Base-by-base conservation (phyloP, 2,888 invertebrate species). In the Sylvicola cinctus region DNA sequence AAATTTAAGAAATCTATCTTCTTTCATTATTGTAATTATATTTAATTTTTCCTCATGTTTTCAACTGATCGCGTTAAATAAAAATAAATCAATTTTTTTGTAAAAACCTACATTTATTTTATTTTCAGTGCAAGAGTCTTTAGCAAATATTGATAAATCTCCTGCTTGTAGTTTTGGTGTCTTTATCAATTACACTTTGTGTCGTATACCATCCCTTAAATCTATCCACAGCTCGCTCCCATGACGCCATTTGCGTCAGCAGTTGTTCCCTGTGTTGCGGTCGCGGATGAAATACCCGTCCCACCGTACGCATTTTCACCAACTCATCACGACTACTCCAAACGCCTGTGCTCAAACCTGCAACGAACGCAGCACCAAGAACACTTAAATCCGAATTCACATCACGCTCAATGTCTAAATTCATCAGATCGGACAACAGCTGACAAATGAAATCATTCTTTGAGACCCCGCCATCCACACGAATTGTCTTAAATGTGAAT, bases 391-490 rank as follows among this genome's bases (percentile, higher is more conserved):
- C 90, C 0, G 70, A 61, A 40, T 73, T 70, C 0, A 57, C 52
- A 0, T 81, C 68, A 25, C 91, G 63, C 51, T 87, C 78, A 4
- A 93, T 77, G 1, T 61, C 52, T 34, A 81, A 55, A 0, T 71
- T 73, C 1, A 79, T 78, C 35, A 90, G 61, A 53, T 93, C 84
- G 0, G 91, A 74, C 42, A 95, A 65, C 37, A 84, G 59, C 54
- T 93, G 91, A 44, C 84, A 74, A 29, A 95, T 63, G 50, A 95
- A 95, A 56, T 90, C 75, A 54, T 91, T 95, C 41, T 73, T 74
- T 0, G 90, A 78, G n/a, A 95, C 90, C n/a, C 95, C 95, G 3
- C 95, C 95, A 55, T 93, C 88, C 39, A 88, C 69, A 48, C 93
- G 67, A 41, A 81, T 69, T 34, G 54, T 58, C 28, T 55, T 51